phyloP scores from a whole-genome alignment of 2,113 vertebrate species.

The Opisthocomus hoazin region DNA sequence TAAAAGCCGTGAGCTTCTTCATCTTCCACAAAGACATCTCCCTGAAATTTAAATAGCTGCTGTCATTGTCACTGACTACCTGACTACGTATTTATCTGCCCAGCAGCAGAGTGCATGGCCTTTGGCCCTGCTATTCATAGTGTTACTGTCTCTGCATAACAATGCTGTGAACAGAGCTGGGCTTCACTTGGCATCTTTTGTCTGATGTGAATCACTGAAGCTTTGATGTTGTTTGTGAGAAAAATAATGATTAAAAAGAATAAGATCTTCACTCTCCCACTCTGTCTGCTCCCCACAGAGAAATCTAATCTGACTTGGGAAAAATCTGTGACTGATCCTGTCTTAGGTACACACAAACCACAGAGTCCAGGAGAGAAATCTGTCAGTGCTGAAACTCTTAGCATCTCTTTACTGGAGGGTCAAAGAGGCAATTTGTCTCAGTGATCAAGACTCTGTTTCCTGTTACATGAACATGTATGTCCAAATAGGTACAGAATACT shows the following conservation, averaged over 20 bases:
- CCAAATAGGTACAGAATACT: neutral
- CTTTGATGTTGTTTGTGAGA: slow-evolving; percentile 54
- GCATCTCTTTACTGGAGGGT: neutral
- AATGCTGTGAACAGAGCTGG: slow-evolving; percentile 34
- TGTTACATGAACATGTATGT: neutral
- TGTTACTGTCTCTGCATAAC: slow-evolving; percentile 34
- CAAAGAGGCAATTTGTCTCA: neutral
- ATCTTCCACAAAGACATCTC: slow-evolving; percentile 47
- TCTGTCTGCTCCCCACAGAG: neutral
- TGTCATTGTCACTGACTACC: slow-evolving; percentile 54
- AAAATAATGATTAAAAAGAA: slow-evolving; percentile 42
- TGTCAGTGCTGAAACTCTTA: neutral
- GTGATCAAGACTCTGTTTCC: neutral
- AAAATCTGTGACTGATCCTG: neutral
- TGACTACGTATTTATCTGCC: slow-evolving; percentile 61
- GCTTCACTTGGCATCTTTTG: slow-evolving; percentile 47
- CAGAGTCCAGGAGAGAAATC: neutral
- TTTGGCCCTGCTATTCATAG: slow-evolving; percentile 57
- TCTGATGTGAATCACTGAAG: neutral
- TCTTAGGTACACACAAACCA: neutral
- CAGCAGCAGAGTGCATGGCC: slow-evolving; percentile 56
- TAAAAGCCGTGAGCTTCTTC: slow-evolving; percentile 33
- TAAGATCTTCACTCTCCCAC: neutral
- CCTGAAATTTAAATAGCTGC: slow-evolving; percentile 64
- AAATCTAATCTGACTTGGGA: neutral